Evolutionary conservation across 2,113 vertebrate genomes (phyloP), one percentile per base, ranked within the genome.

Genomic region (Hyla sarda): DNA sequence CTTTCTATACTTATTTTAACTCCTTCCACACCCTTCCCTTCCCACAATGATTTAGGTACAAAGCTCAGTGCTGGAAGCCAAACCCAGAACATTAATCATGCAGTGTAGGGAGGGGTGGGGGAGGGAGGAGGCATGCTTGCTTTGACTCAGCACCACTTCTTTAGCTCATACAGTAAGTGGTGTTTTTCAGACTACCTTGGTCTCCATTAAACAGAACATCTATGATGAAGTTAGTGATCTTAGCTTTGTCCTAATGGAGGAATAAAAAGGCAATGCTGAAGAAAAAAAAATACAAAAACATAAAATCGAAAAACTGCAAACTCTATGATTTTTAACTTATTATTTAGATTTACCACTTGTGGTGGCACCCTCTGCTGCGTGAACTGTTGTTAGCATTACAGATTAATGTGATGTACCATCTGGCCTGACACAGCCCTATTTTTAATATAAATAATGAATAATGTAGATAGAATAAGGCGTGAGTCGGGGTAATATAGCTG

Each of bases 371-470:
- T 19, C 65, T 16, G 30, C 30, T 1, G 1, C 32, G 0, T 32
- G 62, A 28, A 69, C 30, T 32, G 28, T 67, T 19, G 30, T 12
- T 41, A 37, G 34, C 34, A 41, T 23, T 41, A 5, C 19, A 21
- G 21, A 2, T 41, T 71, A 21, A 71, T 71, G 34, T 41, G 34
- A 41, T 71, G 67, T 71, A 71, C 67, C 34, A 54, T 54, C 75
- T 76, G 47, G 74, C 74, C 5, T 48, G 74, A 52, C 74, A 76
- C 19, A 9, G 32, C 48, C 54, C 19, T 34, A 77, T 54, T 77
- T 75, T 71, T 41, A 71, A 23, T 23, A 71, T 37, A 71, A 17
- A 71, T 69, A 30, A 54, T 77, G 50, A 77, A 75, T 54, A 77
- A 77, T 54, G 50, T 28, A 77, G 50, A 54, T 62, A 62, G 13